These are phyloP conservation scores for Drosophila ficusphila DNA, from an alignment of 1,140 invertebrate species.

Conservation along the genomic window DNA sequence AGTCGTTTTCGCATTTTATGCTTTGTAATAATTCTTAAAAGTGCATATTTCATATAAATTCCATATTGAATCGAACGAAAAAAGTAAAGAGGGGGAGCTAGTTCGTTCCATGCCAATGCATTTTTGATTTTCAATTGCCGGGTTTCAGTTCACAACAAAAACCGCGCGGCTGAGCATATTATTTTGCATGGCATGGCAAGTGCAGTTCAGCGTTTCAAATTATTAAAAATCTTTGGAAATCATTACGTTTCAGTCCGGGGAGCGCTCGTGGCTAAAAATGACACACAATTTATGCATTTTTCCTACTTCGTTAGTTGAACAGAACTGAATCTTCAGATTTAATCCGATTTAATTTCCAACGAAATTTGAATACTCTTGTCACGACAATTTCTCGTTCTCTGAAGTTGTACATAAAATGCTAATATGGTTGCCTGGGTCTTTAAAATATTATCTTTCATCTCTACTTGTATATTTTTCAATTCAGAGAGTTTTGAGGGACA, in stretches of 20 bases:
- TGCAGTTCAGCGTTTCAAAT: conserved; percentile 31
- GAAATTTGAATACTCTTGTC: conserved; percentile 39
- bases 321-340: conserved; percentile 15
- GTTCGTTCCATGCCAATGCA: conserved; percentile 42
- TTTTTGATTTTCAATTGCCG: conserved; percentile 42
- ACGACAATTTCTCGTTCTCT: neutral
- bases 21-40: conserved; percentile 24
- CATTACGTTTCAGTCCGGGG: conserved; percentile 2
- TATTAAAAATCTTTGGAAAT: conserved; percentile 47
- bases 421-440: neutral
- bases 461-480: no score
- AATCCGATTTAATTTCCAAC: conserved; percentile 14
- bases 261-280: conserved; percentile 20
- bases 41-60: conserved; percentile 42
- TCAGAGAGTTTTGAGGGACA: no score
- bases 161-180: conserved; percentile 11
- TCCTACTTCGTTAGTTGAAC: conserved; percentile 1
- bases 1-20: conserved; percentile 13
- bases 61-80: conserved; percentile 29
- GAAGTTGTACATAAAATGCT: neutral
- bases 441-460: neutral
- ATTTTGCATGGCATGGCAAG: conserved; percentile 13
- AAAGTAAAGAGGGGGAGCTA: neutral
- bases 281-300: conserved; percentile 31
- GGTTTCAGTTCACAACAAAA: conserved; percentile 21